Conservation (phyloP, 2,113 vertebrate species). For the Fukomys damarensis region DNA sequence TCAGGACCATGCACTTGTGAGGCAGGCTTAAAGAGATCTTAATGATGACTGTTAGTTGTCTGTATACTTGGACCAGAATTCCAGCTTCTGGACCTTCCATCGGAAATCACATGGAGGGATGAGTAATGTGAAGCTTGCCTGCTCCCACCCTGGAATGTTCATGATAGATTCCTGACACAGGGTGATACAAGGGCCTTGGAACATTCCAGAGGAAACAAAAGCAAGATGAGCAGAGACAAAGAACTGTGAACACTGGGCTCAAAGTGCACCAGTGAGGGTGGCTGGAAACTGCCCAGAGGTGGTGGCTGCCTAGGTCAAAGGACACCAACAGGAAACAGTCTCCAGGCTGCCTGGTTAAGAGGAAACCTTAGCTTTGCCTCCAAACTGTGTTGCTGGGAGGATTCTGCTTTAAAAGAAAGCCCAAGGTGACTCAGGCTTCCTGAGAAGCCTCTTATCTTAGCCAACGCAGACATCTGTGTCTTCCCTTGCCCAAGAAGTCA, state of each 20-base stretch:
- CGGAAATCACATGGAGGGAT: neutral
- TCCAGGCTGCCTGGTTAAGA: neutral
- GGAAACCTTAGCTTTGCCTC: neutral
- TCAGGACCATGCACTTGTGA: too few species aligned
- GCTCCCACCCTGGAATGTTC: conserved; percentile 38
- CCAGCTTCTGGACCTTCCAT: neutral
- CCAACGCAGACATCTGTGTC: conserved; percentile 46
- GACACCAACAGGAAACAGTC: conserved; percentile 36
- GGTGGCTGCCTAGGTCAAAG: conserved; percentile 3
- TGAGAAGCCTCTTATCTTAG: conserved; percentile 71
- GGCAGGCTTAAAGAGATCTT: neutral
- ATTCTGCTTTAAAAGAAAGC: neutral
- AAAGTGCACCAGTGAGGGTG: neutral
- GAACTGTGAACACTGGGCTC: neutral
- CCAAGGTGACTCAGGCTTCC: conserved; percentile 77
- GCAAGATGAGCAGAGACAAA: conserved; percentile 51
- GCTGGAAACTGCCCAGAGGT: neutral
- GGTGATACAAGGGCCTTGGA: conserved; percentile 35
- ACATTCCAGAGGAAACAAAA: conserved; percentile 70
- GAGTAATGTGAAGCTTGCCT: neutral
- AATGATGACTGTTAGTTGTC: neutral
- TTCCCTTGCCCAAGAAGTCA: conserved; percentile 17
- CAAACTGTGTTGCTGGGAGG: too few species aligned
- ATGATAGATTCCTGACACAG: conserved; percentile 17
- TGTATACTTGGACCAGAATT: neutral